Percentiles rank a stretch among this genome's conserved stretches.
These are phyloP conservation scores for Malurus elegans DNA, from an alignment of 2,113 vertebrate genomes.

Conservation along the genomic window DNA sequence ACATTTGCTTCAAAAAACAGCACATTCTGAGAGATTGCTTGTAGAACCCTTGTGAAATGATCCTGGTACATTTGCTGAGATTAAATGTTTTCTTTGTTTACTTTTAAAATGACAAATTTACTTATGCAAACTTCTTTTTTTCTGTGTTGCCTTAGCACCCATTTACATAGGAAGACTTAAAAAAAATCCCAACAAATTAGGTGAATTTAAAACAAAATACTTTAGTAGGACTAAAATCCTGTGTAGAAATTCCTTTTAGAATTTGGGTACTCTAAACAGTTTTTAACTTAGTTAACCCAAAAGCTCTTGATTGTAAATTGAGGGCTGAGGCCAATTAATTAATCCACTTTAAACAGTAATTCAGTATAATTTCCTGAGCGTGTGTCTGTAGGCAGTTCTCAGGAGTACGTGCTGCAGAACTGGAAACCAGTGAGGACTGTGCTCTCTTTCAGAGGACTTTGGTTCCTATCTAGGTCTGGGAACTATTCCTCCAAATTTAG, in stretches of 20 bases:
- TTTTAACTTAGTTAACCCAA: background rate
- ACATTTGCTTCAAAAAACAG: background rate
- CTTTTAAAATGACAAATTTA: background rate
- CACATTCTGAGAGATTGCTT: background rate
- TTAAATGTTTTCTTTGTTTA: background rate
- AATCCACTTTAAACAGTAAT: background rate
- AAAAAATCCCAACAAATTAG: background rate
- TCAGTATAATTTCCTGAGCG: background rate
- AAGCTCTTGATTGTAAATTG: background rate
- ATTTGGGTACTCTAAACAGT: background rate
- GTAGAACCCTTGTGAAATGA: background rate
- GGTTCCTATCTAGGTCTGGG: background rate
- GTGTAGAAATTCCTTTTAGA: background rate
- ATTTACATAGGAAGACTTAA: background rate
- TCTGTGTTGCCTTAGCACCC: background rate
- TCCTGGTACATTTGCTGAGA: background rate
- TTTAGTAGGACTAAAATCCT: background rate
- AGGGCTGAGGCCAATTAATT: background rate
- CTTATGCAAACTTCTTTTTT: background rate
- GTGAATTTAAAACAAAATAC: background rate
- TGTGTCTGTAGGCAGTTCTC: background rate
- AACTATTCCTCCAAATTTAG: background rate
- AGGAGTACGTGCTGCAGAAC: background rate
- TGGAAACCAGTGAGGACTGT: background rate
- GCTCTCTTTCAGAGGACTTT: background rate